Base-by-base conservation (phyloP, 2,113 vertebrate species). In the Plectropomus leopardus region DNA sequence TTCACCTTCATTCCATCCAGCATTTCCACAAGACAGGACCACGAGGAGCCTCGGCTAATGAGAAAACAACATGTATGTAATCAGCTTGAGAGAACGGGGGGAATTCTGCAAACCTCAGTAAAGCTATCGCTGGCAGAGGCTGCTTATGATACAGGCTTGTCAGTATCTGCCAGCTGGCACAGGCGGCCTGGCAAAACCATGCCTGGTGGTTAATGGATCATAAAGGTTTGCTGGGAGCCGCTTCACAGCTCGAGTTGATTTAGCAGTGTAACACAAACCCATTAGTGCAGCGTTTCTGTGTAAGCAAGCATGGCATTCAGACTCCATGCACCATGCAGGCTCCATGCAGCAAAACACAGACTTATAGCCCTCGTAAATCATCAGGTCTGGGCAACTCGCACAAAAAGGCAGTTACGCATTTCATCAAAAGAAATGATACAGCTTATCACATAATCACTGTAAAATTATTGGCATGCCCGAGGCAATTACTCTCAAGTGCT, bases 231-330 rank as follows among this genome's bases (percentile, higher is more conserved):
- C 82, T 90, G 85, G 84, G 81, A 92, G 89, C 75, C 68, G 72
- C 88, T 91, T 93, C 86, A 86, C 88, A 87, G 89, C 91, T 87
- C 84, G 34, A 85, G 73, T 86, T 93, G 88, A 93, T 93, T 93
- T 93, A 92, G 79, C 76, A 77, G 64, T 83, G 88, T 89, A 93
- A 93, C 87, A 75, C 89, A 92, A 89, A 88, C 73, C 84, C 85
- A 92, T 94, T 93, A 90, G 90, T 80, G 67, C 76, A 51, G 82
- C 50, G 50, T 88, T 90, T 92, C 80, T 82, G 74, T 82, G 63
- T 87, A 90, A 91, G 72, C 48, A 68, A 90, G 80, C 80, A 80
- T 78, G 65, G 78, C 78, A 77, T 89, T 86, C 74, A 77, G 69
- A 73, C 86, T 82, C 70, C 66, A 73, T 55, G 67, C 89, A 88